phyloP scores from a whole-genome alignment of 2,113 vertebrate species.

The Megaleporinus macrocephalus region DNA sequence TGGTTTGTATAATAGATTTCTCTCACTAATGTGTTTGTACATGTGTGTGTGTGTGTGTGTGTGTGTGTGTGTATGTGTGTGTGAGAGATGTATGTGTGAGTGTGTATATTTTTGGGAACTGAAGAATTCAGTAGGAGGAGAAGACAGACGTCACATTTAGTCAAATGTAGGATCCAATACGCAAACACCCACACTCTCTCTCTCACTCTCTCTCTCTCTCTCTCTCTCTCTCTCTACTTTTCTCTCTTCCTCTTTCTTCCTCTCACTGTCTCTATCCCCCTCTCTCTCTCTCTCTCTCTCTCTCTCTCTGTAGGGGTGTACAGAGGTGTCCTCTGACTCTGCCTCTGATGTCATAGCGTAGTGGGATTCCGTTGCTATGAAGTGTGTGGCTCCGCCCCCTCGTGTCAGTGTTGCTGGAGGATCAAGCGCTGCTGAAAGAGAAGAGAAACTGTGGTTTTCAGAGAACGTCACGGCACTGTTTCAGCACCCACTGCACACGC shows the following conservation, averaged over 20 bases:
- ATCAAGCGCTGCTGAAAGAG: conserved; percentile 51
- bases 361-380: conserved; percentile 71
- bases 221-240: conserved; percentile 11
- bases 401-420: neutral
- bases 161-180: conserved; percentile 44
- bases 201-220: neutral
- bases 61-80: conserved; percentile 12
- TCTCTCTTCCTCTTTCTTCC: conserved; percentile 15
- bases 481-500: conserved; percentile 36
- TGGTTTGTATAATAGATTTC: conserved; percentile 35
- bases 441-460: conserved; percentile 73
- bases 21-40: conserved; percentile 3
- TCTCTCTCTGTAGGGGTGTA: conserved; percentile 41
- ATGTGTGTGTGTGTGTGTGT: too few relatives aligned
- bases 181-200: conserved; percentile 36
- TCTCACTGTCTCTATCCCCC: neutral
- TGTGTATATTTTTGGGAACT: conserved; percentile 34
- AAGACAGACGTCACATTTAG: conserved; percentile 59
- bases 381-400: conserved; percentile 39
- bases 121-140: conserved; percentile 46
- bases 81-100: neutral
- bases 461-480: conserved; percentile 36
- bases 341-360: conserved; percentile 65
- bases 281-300: neutral
- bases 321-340: conserved; percentile 57